phyloP scores from a whole-genome alignment of 1,140 invertebrate genomes.

The Cyphomyrmex costatus region DNA sequence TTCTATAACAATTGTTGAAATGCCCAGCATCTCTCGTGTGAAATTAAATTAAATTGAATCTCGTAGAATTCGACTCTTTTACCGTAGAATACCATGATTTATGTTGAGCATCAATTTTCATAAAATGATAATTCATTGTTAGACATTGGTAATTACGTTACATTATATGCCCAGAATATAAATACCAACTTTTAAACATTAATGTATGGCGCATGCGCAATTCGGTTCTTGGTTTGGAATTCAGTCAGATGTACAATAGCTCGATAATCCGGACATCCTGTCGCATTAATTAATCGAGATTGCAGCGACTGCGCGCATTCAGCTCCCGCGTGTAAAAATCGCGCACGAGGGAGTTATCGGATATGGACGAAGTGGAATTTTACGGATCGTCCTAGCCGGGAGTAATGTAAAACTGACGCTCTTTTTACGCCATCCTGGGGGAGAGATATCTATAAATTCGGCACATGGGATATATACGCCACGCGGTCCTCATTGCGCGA shows the following conservation, averaged over 20 bases:
- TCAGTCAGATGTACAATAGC: background rate
- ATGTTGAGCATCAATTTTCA: background rate
- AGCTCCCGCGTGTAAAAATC: constrained; percentile 40
- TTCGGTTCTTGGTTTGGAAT: constrained; percentile 1
- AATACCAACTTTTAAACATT: background rate
- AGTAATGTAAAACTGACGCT: constrained; percentile 34
- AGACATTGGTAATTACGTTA: background rate
- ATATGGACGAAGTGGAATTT: constrained; percentile 17
- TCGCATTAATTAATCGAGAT: constrained; percentile 46
- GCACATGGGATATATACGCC: background rate
- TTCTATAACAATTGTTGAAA: background rate
- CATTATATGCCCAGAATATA: background rate
- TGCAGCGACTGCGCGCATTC: background rate
- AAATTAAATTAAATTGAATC: background rate
- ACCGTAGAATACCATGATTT: background rate
- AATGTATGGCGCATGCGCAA: background rate
- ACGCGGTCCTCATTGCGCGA: constrained; percentile 24
- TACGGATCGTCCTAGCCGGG: background rate
- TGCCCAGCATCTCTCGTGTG: no score
- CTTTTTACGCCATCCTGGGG: constrained; percentile 19
- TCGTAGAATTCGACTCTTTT: background rate
- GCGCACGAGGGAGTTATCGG: constrained; percentile 22
- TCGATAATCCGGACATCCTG: no score
- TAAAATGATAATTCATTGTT: background rate
- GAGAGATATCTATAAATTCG: constrained; percentile 47